Conservation (phyloP, 2,113 vertebrate genomes). For the Semnornis frantzii region DNA sequence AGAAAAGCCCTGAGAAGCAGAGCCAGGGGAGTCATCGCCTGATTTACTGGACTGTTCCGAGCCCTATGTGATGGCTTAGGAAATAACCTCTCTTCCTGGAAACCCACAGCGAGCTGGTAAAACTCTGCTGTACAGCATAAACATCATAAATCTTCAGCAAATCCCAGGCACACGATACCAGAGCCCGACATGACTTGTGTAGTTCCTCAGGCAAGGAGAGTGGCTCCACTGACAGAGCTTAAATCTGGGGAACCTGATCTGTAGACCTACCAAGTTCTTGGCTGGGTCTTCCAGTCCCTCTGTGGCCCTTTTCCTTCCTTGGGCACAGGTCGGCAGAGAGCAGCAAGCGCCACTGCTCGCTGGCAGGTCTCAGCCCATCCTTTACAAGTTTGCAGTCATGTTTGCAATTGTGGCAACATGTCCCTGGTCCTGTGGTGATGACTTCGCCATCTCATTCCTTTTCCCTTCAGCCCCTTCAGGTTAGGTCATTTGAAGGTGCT, state of each 20-base stretch:
- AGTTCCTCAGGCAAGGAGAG: neutral
- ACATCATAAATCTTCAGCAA: neutral
- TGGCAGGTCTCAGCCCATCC: neutral
- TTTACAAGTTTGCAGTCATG: neutral
- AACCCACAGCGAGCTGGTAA: neutral
- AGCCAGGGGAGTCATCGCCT: neutral
- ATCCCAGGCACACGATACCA: neutral
- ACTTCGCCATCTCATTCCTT: neutral
- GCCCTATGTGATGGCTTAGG: neutral
- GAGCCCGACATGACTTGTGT: neutral
- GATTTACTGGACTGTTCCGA: neutral
- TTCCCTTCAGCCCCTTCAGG: neutral
- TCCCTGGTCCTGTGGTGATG: rapidly evolving
- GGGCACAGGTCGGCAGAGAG: neutral
- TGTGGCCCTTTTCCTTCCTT: neutral
- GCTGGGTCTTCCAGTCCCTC: neutral
- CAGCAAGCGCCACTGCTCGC: neutral
- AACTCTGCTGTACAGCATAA: neutral
- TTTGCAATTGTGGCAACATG: neutral
- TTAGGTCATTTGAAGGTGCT: neutral
- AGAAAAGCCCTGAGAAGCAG: neutral
- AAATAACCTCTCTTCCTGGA: constrained; percentile 15
- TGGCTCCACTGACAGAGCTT: neutral
- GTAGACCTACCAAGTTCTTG: neutral
- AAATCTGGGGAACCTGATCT: neutral